Evolutionary conservation across 2,888 invertebrate species (phyloP).

Genomic region (Caenorhabditis sp.): DNA sequence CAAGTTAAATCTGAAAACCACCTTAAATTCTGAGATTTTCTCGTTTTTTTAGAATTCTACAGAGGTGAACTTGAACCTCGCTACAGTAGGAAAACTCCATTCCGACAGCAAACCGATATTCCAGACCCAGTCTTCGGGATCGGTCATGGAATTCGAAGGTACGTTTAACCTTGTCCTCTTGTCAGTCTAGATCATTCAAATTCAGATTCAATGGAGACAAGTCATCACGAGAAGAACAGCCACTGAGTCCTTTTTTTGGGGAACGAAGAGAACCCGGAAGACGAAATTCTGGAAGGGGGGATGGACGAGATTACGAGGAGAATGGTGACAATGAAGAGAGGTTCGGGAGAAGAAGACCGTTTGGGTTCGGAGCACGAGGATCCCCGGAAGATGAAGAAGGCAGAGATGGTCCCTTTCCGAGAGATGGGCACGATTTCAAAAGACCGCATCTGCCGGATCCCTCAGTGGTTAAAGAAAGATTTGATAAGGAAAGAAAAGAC

Average conservation of each 20-base stretch:
- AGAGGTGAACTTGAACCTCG: slow-evolving; percentile 58
- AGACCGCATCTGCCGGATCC: slow-evolving; percentile 55
- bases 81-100: slow-evolving; percentile 70
- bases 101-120: slow-evolving; percentile 57
- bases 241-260: slow-evolving; percentile 52
- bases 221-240: slow-evolving; percentile 30
- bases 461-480: slow-evolving; percentile 34
- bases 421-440: slow-evolving; percentile 30
- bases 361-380: slow-evolving; percentile 40
- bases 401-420: slow-evolving; percentile 11
- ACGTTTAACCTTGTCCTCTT: background rate
- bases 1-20: no score
- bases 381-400: slow-evolving; percentile 29
- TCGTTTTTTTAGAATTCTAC: slow-evolving; percentile 52
- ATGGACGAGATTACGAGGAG: slow-evolving; percentile 64
- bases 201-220: slow-evolving; percentile 54
- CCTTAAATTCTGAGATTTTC: no score
- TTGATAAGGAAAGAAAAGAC: slow-evolving; percentile 53
- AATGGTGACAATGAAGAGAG: slow-evolving; percentile 51
- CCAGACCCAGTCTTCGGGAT: slow-evolving; percentile 62
- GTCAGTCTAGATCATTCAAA: background rate
- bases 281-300: slow-evolving; percentile 61
- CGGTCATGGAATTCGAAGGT: slow-evolving; percentile 56
- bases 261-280: slow-evolving; percentile 57
- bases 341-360: slow-evolving; percentile 33